Evolutionary conservation across 1,140 invertebrate species (phyloP), one percentile per base, ranked within the genome.

Genomic region (Mya arenaria): DNA sequence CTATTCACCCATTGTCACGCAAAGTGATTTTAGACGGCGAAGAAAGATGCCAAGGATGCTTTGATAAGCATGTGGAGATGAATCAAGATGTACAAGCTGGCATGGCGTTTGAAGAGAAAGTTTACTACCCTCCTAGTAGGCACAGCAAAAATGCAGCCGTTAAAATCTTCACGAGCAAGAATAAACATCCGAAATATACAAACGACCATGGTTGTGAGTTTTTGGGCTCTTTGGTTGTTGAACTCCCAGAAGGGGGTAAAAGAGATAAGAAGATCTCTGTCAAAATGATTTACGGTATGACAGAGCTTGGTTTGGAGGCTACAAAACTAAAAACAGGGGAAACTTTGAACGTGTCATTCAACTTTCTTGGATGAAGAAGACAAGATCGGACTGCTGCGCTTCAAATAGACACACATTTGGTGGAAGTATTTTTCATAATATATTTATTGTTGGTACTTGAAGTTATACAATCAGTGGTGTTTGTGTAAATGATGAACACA

Each of bases 241-340:
- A 85, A 19, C 19, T 87, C 25, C 75, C 86, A 15, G 34, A 79
- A 30, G 63, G 73, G 8, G 23, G 1, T 19, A 58, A 73, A 15
- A 66, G 82, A 52, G 73, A 75, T 2, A 58, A 63, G 17, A 48
- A 60, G 28, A 55, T 85, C 3, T 23, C 62, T 36, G 86, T 88
- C 0, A 79, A 55, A 13, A 66, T 88, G 62, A 72, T 74, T 10
- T 85, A 84, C 44, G 82, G 81, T 17, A 82, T 78, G 36, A 88
- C 86, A 32, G 86, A 88, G 60, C 58, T 88, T 0, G 71, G 75
- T 28, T 63, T 86, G 4, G 65, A 74, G n/a, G 86, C 79, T 0
- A 73, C 23, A 8, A 73, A 84, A 30, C n/a, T 39, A 52, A 78
- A 69, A 23, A 75, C 75, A n/a, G 65, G 71, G 36, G 62, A 71